These are phyloP conservation scores for Trichogramma dendrolimi DNA, from an alignment of 2,888 invertebrate species.

Conservation along the genomic window DNA sequence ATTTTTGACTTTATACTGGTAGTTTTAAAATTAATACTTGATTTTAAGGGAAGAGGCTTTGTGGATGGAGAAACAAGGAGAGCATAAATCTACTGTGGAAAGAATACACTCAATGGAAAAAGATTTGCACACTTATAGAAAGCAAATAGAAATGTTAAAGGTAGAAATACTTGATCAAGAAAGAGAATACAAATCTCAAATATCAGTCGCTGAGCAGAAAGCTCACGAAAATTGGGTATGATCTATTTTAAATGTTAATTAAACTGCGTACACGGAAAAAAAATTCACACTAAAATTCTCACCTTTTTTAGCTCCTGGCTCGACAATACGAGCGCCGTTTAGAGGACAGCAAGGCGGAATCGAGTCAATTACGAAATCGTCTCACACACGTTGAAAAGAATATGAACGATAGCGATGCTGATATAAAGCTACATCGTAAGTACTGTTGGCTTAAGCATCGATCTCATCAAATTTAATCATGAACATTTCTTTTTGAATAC, in stretches of 20 bases:
- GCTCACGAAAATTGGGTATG: slow-evolving; percentile 78
- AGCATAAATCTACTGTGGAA: slow-evolving; percentile 75
- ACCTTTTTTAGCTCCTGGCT: slow-evolving; percentile 60
- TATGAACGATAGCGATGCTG: slow-evolving; percentile 52
- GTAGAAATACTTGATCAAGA: slow-evolving; percentile 85
- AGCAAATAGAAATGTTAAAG: slow-evolving; percentile 67
- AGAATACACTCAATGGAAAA: slow-evolving; percentile 73
- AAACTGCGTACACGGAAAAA: slow-evolving; percentile 7
- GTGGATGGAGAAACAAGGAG: slow-evolving; percentile 77
- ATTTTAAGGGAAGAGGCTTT: slow-evolving; percentile 71
- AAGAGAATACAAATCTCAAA: slow-evolving; percentile 64
- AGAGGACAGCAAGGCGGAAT: slow-evolving; percentile 74
- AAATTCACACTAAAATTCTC: slow-evolving; percentile 13
- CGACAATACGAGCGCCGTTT: slow-evolving; percentile 76
- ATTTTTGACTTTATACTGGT: not conserved
- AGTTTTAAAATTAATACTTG: slow-evolving; percentile 15
- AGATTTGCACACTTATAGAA: slow-evolving; percentile 56
- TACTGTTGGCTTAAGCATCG: slow-evolving; percentile 26
- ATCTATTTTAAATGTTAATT: not conserved
- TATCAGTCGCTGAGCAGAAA: slow-evolving; percentile 75
- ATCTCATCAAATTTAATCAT: too few relatives aligned
- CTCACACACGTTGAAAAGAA: slow-evolving; percentile 58
- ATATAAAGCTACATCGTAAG: slow-evolving; percentile 56
- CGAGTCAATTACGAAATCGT: slow-evolving; percentile 63
- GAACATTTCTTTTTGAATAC: too few relatives aligned